These are phyloP conservation scores for Lepidurus packardi DNA, from an alignment of 1,140 invertebrate genomes.

Conservation along the genomic window DNA sequence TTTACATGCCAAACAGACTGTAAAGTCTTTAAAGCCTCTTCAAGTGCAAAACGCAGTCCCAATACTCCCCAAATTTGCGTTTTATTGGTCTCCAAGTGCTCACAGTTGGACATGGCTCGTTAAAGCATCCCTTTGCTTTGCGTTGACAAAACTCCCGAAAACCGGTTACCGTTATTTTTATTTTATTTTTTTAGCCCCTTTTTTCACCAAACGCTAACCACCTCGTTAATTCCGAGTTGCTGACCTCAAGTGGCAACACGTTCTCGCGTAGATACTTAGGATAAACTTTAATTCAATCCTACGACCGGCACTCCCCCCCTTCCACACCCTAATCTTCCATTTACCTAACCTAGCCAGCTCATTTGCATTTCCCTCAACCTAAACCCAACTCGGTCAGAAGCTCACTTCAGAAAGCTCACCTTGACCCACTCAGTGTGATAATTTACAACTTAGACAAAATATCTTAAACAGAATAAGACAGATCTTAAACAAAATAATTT, in stretches of 20 bases:
- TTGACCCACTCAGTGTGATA: not conserved
- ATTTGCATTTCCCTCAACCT: not conserved
- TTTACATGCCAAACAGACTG: not conserved
- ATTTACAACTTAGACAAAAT: not conserved
- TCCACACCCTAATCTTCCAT: conserved; percentile 1
- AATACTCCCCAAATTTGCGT: not conserved
- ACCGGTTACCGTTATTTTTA: not conserved
- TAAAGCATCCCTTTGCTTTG: not conserved
- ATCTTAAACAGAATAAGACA: too few species aligned
- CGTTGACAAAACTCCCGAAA: not conserved
- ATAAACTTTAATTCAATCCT: not conserved
- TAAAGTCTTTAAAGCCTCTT: not conserved
- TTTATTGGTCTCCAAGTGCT: not conserved
- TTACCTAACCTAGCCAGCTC: not conserved
- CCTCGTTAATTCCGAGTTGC: not conserved
- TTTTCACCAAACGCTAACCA: not conserved
- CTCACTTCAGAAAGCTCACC: not conserved
- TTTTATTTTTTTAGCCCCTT: not conserved
- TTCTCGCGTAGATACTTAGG: not conserved
- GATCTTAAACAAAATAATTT: too few species aligned
- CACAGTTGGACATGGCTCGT: not conserved
- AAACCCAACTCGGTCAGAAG: not conserved
- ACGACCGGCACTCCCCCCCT: not conserved
- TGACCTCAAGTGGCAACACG: not conserved
- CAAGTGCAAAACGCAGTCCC: not conserved